Evolutionary conservation across 35 echinoderm and acorn worm genomes (phyloP).

Genomic region (Lytechinus pictus): DNA sequence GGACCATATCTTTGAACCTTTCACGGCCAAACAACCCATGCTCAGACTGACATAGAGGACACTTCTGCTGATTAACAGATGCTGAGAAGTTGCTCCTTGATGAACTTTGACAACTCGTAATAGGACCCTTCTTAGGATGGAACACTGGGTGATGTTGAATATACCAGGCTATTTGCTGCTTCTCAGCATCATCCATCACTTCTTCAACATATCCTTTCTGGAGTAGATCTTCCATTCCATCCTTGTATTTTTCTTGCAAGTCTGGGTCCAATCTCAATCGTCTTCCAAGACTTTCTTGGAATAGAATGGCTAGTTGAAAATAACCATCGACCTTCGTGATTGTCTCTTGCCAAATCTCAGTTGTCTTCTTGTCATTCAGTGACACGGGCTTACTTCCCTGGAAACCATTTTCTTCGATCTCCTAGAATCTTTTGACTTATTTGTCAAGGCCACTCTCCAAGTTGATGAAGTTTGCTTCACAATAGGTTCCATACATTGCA

Average conservation of each 20-base stretch:
- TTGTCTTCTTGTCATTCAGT: slow-evolving; percentile 55
- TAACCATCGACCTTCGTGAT: background rate
- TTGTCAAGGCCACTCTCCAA: background rate
- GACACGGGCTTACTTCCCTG: slow-evolving; percentile 41
- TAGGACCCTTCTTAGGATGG: background rate
- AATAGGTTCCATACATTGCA: background rate
- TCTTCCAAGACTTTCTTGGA: too few relatives aligned
- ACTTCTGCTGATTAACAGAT: background rate
- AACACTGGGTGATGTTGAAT: too few relatives aligned
- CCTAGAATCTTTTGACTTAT: background rate
- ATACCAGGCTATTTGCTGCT: too few relatives aligned
- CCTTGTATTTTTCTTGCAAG: too few relatives aligned
- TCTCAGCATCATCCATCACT: too few relatives aligned
- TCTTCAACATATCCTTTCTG: too few relatives aligned
- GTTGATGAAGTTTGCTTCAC: background rate
- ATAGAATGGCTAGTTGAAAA: too few relatives aligned
- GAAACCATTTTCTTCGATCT: background rate
- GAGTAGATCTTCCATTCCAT: too few relatives aligned
- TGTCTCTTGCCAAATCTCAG: slow-evolving; percentile 45
- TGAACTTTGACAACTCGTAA: background rate
- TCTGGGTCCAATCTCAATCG: too few relatives aligned
- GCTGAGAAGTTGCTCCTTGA: slow-evolving; percentile 2
- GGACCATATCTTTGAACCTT: background rate
- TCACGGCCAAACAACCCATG: slow-evolving; percentile 8
- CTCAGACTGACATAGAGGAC: background rate